Conservation (phyloP, 1,140 invertebrate species). For the Oryzaephilus surinamensis region DNA sequence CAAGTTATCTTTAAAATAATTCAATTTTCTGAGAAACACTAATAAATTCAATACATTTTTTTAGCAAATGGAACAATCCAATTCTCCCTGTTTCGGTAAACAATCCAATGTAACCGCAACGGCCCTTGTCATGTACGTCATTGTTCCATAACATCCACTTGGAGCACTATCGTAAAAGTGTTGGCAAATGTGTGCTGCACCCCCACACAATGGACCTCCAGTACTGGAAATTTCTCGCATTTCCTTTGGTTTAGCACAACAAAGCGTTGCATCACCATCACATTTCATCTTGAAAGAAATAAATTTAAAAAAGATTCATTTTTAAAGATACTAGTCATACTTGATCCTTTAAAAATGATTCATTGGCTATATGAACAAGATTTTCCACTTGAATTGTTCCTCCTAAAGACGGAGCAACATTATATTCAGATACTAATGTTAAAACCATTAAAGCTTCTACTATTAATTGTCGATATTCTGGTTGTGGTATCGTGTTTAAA, state of each 20-base stretch:
- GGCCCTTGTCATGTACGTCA: constrained; percentile 92
- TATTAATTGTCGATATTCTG: constrained; percentile 95
- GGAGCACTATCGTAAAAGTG: constrained; percentile 98
- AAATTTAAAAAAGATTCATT: neutral
- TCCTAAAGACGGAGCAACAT: constrained; percentile 64
- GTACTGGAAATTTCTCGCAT: constrained; percentile 48
- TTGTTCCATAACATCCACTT: constrained; percentile 92
- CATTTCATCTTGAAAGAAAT: constrained; percentile 54
- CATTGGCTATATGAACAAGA: constrained; percentile 88
- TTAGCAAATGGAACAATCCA: constrained; percentile 70
- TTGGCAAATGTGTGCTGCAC: constrained; percentile 89
- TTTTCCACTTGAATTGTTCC: constrained; percentile 85
- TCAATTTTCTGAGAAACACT: too few species aligned
- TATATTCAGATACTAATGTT: constrained; percentile 81
- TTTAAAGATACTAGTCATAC: constrained; percentile 40
- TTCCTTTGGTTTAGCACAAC: constrained; percentile 69
- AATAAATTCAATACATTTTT: too few species aligned
- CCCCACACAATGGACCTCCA: constrained; percentile 70
- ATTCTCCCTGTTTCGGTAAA: constrained; percentile 61
- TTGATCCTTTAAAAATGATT: constrained; percentile 93
- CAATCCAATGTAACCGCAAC: constrained; percentile 64
- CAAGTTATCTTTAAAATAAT: too few species aligned
- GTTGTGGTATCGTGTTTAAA: constrained; percentile 92
- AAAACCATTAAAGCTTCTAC: constrained; percentile 97
- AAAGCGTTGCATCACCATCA: constrained; percentile 82